Conservation (phyloP, 2,113 vertebrate genomes). For the Orthonyx spaldingii region DNA sequence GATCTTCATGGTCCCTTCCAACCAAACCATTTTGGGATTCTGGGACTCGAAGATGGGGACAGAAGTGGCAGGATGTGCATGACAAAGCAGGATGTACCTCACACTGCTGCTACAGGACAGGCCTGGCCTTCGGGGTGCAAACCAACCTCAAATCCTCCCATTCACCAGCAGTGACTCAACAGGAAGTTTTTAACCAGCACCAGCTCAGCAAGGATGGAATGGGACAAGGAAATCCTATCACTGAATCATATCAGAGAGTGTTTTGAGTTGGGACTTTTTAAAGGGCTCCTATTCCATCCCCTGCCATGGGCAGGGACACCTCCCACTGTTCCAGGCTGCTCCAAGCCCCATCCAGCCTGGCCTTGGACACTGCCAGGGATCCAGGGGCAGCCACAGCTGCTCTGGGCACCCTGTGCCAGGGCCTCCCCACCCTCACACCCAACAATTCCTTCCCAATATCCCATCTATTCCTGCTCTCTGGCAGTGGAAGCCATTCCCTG, state of each 20-base stretch:
- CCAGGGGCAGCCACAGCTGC: neutral
- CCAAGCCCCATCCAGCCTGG: neutral
- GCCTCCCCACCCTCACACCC: fast-evolving
- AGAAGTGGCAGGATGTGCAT: neutral
- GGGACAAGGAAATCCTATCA: neutral
- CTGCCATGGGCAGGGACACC: neutral
- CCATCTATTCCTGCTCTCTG: neutral
- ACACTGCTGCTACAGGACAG: neutral
- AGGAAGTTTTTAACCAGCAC: neutral
- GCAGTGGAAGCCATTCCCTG: neutral
- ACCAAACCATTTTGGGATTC: neutral
- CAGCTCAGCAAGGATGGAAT: neutral
- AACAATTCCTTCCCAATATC: neutral
- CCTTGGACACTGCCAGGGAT: neutral
- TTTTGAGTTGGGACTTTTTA: neutral
- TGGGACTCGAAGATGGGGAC: neutral
- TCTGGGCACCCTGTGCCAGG: neutral
- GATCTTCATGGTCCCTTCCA: neutral
- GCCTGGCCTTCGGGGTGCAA: neutral
- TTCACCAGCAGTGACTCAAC: neutral
- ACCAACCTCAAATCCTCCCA: neutral
- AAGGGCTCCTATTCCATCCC: neutral
- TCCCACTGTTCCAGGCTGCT: fast-evolving
- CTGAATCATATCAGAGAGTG: neutral
- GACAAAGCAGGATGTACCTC: neutral